A percentile compares a stretch with the other conserved stretches of the same genome.
Conservation (phyloP, 2,797 vertebrate genomes). For the Furcifer pardalis region DNA sequence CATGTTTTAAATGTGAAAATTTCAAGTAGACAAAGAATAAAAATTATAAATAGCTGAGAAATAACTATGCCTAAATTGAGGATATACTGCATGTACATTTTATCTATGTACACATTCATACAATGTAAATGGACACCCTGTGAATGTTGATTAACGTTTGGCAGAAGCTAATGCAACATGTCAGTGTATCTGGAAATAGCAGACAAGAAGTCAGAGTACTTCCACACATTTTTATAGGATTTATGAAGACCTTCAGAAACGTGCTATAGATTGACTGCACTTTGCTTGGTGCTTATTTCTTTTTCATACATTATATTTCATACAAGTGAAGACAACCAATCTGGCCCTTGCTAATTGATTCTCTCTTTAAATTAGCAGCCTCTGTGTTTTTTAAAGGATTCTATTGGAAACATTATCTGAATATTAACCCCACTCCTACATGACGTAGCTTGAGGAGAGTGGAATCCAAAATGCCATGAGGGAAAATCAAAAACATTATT, state of each 20-base stretch:
- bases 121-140: not conserved
- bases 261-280: not conserved
- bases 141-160: conserved; percentile 10
- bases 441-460: not conserved
- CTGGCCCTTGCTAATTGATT: conserved; percentile 1
- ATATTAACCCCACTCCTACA: not conserved
- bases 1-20: conserved; percentile 1
- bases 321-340: not conserved
- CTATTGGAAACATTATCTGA: not conserved
- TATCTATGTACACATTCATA: not conserved
- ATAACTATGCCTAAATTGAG: not conserved
- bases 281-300: not conserved
- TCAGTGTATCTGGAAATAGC: conserved; percentile 4
- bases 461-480: not conserved
- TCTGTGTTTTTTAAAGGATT: not conserved
- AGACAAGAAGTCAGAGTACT: not conserved
- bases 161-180: conserved; percentile 6
- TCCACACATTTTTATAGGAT: conserved; percentile 12
- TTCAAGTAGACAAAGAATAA: not conserved
- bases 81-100: not conserved
- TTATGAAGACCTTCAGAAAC: conserved; percentile 9
- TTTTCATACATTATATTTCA: not conserved
- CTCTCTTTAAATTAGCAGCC: not conserved
- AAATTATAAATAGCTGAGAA: not conserved
- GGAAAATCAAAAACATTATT: not conserved